These are phyloP conservation scores for Callospermophilus lateralis DNA, from an alignment of 2,113 vertebrate genomes.

Conservation along the genomic window DNA sequence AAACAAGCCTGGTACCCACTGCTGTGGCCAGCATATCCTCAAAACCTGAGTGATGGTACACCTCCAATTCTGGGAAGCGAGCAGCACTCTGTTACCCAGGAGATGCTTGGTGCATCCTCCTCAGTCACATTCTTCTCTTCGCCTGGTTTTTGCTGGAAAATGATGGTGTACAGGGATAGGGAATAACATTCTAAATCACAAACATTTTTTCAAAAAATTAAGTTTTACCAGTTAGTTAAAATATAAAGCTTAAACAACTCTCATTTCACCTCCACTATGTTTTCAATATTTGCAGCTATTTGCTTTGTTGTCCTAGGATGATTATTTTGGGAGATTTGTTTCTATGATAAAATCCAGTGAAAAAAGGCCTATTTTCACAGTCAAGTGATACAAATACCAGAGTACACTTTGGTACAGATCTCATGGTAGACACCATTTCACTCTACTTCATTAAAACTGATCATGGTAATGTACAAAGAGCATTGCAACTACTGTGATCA, in stretches of 20 bases:
- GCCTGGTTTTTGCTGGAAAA: not conserved
- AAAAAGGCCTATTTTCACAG: not conserved
- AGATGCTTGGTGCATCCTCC: no score
- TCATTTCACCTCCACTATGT: not conserved
- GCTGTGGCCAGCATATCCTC: rapidly evolving
- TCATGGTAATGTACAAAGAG: rapidly evolving
- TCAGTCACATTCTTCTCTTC: not conserved
- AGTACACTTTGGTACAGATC: not conserved
- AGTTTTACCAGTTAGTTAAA: not conserved
- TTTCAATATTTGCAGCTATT: not conserved
- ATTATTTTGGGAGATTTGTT: no score
- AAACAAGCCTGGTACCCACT: not conserved
- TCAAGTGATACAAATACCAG: not conserved
- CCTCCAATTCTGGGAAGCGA: not conserved
- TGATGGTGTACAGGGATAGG: rapidly evolving
- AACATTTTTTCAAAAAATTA: not conserved
- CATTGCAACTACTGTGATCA: not conserved
- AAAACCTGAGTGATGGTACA: rapidly evolving
- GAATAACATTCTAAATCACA: not conserved
- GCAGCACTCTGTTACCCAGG: rapidly evolving
- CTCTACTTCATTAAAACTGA: not conserved
- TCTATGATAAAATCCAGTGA: not conserved
- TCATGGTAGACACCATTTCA: not conserved
- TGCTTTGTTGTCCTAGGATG: not conserved
- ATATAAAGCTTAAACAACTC: not conserved